Conservation (phyloP, 30 jellyfish, hydroid and myxozoan species). For the Euphysa ruthae region DNA sequence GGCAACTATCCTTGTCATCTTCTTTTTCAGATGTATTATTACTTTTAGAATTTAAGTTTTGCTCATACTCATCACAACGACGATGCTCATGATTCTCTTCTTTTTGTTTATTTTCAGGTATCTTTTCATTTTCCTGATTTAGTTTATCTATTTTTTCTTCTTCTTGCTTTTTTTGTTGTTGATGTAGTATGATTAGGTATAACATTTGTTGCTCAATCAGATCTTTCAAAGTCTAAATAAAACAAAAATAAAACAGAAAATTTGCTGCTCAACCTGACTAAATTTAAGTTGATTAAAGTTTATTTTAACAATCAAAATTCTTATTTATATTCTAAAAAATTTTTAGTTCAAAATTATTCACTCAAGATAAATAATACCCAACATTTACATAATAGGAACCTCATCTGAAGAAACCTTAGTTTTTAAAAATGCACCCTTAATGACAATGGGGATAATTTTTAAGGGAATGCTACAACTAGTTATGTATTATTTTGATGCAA, state of each 20-base stretch:
- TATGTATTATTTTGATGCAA: no score
- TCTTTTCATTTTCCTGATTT: not conserved
- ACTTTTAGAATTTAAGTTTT: not conserved
- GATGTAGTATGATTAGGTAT: constrained; percentile 40
- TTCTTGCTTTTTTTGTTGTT: constrained; percentile 4
- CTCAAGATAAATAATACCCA: no score
- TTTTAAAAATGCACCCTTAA: no score
- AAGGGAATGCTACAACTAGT: no score
- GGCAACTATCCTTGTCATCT: not conserved
- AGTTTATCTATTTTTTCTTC: not conserved
- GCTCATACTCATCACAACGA: not conserved
- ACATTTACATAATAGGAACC: no score
- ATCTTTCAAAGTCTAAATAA: constrained; percentile 55
- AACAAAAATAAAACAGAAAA: not conserved
- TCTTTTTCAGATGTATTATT: not conserved
- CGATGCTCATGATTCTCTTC: not conserved
- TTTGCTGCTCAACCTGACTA: not conserved
- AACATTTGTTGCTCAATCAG: constrained; percentile 82
- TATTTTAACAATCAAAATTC: not conserved
- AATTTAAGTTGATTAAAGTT: not conserved
- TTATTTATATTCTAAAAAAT: no score
- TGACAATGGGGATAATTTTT: no score
- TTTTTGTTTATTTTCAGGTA: not conserved
- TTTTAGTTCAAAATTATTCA: no score
- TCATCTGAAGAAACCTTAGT: no score